phyloP scores from a whole-genome alignment of 1,140 invertebrate genomes.

The Drosophila ercepeae region DNA sequence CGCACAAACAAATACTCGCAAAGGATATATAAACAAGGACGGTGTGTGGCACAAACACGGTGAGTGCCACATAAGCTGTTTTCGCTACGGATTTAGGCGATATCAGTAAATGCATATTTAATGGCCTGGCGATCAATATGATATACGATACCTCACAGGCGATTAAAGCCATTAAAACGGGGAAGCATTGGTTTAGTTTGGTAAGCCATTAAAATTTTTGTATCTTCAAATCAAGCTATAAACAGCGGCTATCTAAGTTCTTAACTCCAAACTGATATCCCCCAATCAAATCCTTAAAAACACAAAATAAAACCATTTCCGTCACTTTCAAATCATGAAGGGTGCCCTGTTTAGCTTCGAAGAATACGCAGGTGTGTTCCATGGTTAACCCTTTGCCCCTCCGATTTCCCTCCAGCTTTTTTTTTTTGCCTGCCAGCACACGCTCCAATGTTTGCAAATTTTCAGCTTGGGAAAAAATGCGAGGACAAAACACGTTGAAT shows the following conservation, averaged over 20 bases:
- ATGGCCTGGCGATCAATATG: conserved; percentile 72
- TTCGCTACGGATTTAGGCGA: conserved; percentile 74
- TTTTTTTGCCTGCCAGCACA: neutral
- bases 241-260: neutral
- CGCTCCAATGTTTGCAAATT: conserved; percentile 48
- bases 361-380: conserved; percentile 13
- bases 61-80: conserved; percentile 74
- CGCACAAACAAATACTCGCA: conserved; percentile 12
- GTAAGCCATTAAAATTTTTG: neutral
- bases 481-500: conserved; percentile 31
- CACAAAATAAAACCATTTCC: conserved; percentile 16
- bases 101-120: conserved; percentile 81
- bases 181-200: neutral
- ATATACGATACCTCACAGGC: conserved; percentile 28
- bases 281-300: conserved; percentile 3
- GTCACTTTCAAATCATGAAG: conserved; percentile 40
- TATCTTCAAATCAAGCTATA: neutral
- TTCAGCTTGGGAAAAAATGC: conserved; percentile 44
- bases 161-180: conserved; percentile 47
- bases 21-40: neutral
- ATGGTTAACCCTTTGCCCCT: neutral
- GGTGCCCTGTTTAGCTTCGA: neutral
- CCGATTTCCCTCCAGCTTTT: neutral
- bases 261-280: neutral
- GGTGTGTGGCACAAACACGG: neutral